These are phyloP conservation scores for Hormaphis cornu DNA, from an alignment of 1,140 invertebrate genomes.

Conservation along the genomic window DNA sequence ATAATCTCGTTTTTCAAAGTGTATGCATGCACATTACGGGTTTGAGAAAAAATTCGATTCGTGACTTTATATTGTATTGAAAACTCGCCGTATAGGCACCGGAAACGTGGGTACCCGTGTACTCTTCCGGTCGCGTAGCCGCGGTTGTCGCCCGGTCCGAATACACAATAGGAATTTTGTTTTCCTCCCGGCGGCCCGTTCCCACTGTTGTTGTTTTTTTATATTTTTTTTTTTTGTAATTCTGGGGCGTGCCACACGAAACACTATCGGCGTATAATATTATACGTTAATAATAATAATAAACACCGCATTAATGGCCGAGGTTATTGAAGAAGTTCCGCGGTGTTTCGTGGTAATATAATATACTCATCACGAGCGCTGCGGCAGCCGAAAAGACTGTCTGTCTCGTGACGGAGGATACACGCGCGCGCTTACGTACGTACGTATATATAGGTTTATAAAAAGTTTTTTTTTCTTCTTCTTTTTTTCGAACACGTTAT, in stretches of 20 bases:
- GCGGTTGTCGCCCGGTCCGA: not conserved
- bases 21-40: not conserved
- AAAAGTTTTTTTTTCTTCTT: not conserved
- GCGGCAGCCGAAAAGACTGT: constrained; percentile 14
- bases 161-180: constrained; percentile 24
- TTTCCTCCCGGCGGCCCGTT: constrained; percentile 2
- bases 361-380: constrained; percentile 31
- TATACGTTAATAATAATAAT: constrained; percentile 21
- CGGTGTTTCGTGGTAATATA: too few relatives aligned
- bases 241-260: constrained; percentile 14
- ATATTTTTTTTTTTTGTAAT: too few relatives aligned
- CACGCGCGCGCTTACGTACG: not conserved
- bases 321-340: constrained; percentile 22
- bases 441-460: not conserved
- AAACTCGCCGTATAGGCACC: too few relatives aligned
- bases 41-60: not conserved
- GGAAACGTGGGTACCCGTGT: too few relatives aligned
- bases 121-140: not conserved
- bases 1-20: not conserved
- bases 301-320: constrained; percentile 23
- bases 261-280: constrained; percentile 22
- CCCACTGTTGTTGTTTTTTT: not conserved
- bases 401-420: constrained; percentile 22
- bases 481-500: not conserved
- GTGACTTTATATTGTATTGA: not conserved